A percentile compares a stretch with the other conserved stretches of the same genome.
phyloP scores from a whole-genome alignment of 2,113 vertebrate species.

The Mormoops blainvillei region DNA sequence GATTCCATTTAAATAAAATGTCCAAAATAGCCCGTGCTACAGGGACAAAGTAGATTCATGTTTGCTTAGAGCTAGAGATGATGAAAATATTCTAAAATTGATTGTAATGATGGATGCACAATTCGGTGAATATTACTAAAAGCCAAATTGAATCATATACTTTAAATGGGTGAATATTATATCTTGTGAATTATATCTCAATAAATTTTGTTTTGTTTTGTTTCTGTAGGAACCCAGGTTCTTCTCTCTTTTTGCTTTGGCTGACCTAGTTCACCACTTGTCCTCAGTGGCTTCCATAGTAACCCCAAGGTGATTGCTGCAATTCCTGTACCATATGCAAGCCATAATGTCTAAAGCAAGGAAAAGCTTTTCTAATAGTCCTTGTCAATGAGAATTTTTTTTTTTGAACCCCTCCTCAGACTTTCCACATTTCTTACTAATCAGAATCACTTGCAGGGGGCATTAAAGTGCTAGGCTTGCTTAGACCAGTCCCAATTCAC shows the following conservation, averaged over 20 bases:
- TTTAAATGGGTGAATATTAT: background rate
- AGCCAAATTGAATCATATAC: background rate
- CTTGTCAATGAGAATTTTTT: background rate
- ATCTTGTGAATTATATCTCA: background rate
- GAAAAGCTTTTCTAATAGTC: background rate
- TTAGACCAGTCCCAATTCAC: background rate
- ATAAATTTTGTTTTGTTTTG: background rate
- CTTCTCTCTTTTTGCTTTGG: background rate
- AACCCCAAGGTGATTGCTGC: background rate
- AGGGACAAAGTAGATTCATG: background rate
- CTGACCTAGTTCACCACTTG: background rate
- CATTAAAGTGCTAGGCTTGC: background rate
- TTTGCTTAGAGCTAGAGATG: background rate
- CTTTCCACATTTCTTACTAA: background rate
- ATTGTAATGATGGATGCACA: background rate
- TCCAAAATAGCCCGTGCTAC: background rate
- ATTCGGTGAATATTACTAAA: background rate
- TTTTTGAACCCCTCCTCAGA: background rate
- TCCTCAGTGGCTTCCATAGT: background rate
- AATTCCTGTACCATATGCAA: background rate
- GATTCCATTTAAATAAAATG: background rate
- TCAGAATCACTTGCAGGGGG: background rate
- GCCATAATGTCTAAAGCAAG: background rate
- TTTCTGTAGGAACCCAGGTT: background rate
- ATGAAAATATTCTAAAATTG: background rate